Percentiles rank a stretch among this genome's conserved stretches.
Conservation (phyloP, 2,888 invertebrate genomes). For the Drosophila lutescens region DNA sequence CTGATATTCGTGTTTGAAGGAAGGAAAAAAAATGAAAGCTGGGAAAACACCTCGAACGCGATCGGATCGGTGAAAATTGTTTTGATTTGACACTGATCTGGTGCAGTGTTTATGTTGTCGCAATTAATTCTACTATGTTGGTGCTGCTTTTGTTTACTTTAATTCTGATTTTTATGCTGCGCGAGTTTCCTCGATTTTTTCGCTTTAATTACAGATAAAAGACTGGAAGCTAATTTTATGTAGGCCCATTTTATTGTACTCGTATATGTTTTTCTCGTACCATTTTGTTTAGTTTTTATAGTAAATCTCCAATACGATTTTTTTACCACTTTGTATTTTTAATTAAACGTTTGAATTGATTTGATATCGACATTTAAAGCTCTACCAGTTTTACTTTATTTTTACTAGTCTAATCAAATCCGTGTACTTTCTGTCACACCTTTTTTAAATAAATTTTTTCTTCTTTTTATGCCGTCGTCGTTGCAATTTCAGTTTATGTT, state of each 20-base stretch:
- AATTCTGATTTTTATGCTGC: not conserved
- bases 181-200: not conserved
- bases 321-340: not conserved
- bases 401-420: no score
- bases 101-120: slow-evolving; percentile 24
- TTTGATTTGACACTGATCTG: slow-evolving; percentile 74
- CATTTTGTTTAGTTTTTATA: not conserved
- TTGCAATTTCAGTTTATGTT: not conserved
- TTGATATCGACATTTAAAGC: no score
- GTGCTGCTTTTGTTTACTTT: not conserved
- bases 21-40: slow-evolving; percentile 8
- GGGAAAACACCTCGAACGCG: slow-evolving; percentile 54
- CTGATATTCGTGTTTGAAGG: slow-evolving; percentile 30
- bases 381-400: not conserved
- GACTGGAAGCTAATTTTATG: not conserved
- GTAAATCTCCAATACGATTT: not conserved
- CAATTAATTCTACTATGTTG: slow-evolving; percentile 11
- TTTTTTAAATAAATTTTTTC: not conserved
- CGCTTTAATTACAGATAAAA: not conserved
- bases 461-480: not conserved
- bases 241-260: not conserved
- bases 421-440: not conserved
- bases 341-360: no score
- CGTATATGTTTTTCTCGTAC: not conserved
- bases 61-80: slow-evolving; percentile 53